These are phyloP conservation scores for Cantharis nigra DNA, from an alignment of 2,888 invertebrate genomes.

Conservation along the genomic window DNA sequence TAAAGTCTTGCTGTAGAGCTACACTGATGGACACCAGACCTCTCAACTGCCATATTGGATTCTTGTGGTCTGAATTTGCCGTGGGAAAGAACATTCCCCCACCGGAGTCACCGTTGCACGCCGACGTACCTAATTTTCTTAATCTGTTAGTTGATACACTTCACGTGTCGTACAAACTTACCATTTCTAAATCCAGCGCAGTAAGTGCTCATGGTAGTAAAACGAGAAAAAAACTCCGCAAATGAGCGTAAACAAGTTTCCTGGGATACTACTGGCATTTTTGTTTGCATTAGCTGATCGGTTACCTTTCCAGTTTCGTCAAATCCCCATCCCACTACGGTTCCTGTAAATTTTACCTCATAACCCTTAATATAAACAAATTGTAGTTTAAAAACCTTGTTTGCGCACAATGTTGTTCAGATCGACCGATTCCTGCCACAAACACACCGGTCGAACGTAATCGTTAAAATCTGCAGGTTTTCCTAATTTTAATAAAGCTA, in stretches of 20 bases:
- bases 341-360: constrained; percentile 28
- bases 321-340: constrained; percentile 57
- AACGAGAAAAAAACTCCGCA: constrained; percentile 63
- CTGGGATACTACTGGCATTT: constrained; percentile 65
- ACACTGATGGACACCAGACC: constrained; percentile 65
- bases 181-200: constrained; percentile 17
- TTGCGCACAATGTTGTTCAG: constrained; percentile 38
- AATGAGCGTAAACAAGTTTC: constrained; percentile 64
- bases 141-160: background rate
- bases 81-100: constrained; percentile 54
- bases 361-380: background rate
- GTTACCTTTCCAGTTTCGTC: constrained; percentile 62
- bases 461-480: constrained; percentile 44
- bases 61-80: constrained; percentile 33
- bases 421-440: constrained; percentile 44
- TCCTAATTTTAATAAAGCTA: constrained; percentile 47
- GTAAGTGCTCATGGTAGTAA: constrained; percentile 51
- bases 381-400: constrained; percentile 35
- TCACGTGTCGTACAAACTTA: background rate
- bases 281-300: constrained; percentile 61
- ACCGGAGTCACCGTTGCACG: constrained; percentile 59
- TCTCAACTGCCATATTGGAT: constrained; percentile 48
- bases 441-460: constrained; percentile 50
- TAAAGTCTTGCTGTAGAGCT: constrained; percentile 60
- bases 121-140: constrained; percentile 57